Percentiles rank a stretch among this genome's conserved stretches.
phyloP scores from a whole-genome alignment of 2,888 invertebrate species.

The Scotopteryx bipunctaria region DNA sequence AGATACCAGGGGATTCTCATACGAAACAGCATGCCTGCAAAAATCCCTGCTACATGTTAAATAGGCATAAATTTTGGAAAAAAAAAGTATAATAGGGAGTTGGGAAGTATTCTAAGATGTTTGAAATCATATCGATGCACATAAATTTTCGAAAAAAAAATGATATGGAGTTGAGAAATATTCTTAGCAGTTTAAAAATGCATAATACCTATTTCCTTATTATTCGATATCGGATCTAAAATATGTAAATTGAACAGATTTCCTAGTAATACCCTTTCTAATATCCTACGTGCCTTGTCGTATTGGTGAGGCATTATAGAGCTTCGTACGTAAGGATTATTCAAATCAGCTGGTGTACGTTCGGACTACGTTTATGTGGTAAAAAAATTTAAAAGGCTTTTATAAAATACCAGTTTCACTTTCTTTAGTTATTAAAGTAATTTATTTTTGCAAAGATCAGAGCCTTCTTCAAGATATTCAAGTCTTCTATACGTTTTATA shows the following conservation, averaged over 20 bases:
- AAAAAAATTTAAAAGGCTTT: background rate
- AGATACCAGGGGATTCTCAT: too few species aligned
- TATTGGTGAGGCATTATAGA: constrained; percentile 51
- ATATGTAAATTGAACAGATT: constrained; percentile 17
- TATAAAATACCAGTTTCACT: too few species aligned
- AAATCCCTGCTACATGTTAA: too few species aligned
- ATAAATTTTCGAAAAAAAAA: too few species aligned
- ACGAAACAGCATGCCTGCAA: too few species aligned
- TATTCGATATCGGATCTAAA: background rate
- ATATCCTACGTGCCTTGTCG: constrained; percentile 52
- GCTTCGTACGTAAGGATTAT: constrained; percentile 55
- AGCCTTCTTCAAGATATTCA: background rate
- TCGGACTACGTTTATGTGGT: constrained; percentile 5
- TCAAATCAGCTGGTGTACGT: constrained; percentile 47
- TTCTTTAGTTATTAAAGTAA: background rate
- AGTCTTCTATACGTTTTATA: background rate
- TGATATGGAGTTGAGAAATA: too few species aligned
- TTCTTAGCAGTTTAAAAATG: too few species aligned
- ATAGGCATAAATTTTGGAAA: too few species aligned
- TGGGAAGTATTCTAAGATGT: too few species aligned
- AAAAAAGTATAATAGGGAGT: too few species aligned
- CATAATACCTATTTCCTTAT: too few species aligned
- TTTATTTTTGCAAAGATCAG: background rate
- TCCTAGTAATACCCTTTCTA: constrained; percentile 35
- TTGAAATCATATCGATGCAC: too few species aligned